Evolutionary conservation across 2,888 invertebrate genomes (phyloP).

Genomic region (Blera fallax): DNA sequence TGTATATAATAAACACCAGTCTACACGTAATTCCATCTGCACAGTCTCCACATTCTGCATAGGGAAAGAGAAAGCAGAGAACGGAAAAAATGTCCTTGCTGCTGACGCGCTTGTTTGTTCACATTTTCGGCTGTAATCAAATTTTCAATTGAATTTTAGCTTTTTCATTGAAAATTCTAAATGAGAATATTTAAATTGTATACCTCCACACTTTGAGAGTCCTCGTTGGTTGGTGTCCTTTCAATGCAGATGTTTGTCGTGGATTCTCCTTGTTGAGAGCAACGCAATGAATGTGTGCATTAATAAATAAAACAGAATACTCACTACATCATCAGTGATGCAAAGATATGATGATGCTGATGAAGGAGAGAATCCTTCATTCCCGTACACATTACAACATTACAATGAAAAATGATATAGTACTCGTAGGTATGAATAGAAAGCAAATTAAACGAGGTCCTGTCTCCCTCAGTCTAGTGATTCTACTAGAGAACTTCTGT

Average conservation of each 20-base stretch:
- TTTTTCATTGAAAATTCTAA: constrained; percentile 58
- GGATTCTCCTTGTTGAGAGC: too few species aligned
- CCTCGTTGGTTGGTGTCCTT: not conserved
- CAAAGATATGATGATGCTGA: constrained; percentile 23
- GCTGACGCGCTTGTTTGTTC: constrained; percentile 47
- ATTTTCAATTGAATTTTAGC: constrained; percentile 54
- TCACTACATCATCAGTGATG: constrained; percentile 26
- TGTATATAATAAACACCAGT: not conserved
- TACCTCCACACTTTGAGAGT: not conserved
- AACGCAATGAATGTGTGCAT: constrained; percentile 26
- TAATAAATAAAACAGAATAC: constrained; percentile 43
- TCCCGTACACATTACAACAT: too few species aligned
- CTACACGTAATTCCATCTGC: constrained; percentile 14
- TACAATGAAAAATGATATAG: too few species aligned
- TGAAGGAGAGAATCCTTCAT: not conserved
- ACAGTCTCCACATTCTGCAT: not conserved
- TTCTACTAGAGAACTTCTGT: not conserved
- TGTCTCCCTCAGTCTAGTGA: not conserved
- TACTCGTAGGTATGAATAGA: not conserved
- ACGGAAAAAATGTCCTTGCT: not conserved
- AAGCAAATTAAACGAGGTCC: constrained; percentile 24
- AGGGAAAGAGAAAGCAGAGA: not conserved
- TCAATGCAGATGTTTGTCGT: not conserved
- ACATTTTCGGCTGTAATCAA: constrained; percentile 53
- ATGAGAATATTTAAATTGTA: constrained; percentile 50